Evolutionary conservation across 1,140 invertebrate genomes (phyloP), one percentile per base, ranked within the genome.

Genomic region (Cotesia chilonis): DNA sequence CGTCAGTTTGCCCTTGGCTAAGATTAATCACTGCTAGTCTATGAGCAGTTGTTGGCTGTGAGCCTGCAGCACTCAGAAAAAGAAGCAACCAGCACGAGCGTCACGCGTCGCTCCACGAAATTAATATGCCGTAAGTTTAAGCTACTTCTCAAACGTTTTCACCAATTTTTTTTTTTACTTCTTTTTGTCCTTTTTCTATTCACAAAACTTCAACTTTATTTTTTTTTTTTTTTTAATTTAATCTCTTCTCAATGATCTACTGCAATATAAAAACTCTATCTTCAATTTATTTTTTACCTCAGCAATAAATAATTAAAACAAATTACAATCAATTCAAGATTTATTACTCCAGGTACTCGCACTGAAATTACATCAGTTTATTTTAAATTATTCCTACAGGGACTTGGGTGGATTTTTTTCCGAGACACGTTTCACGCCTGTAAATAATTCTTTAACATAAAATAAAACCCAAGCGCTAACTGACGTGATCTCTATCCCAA

Each of bases 1-100:
- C 76, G 73, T 78, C 41, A 75, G 76, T 74, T 61, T 61, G 82
- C 80, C 84, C 84, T 84, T 85, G 84, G 79, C 74, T 78, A 68
- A 85, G 84, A 86, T 86, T 84, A 85, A 85, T 85, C 81, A 77
- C 80, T 78, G 74, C 70, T 72, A 74, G 70, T 76, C 68, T 60
- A 70, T 17, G 17, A 67, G 14, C 38, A 36, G 73, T 71, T 75
- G 73, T 77, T 76, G 74, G 85, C 66, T 87, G 79, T 68, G 84
- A 86, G 68, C 82, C 87, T 61, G 54, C 41, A 55, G 38, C 9
- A 71, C 36, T 65, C 41, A 28, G 52, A 47, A 71, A 66, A 71
- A 66, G 20, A 47, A 35, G 5, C 20, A 41, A 64, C 47, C 9
- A 64, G 59, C 12, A 63, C 36, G 17, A 41, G 36, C 38, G 63